A percentile compares a stretch with the other conserved stretches of the same genome.
phyloP scores from a whole-genome alignment of 2,113 vertebrate species.

The Thermophis baileyi region DNA sequence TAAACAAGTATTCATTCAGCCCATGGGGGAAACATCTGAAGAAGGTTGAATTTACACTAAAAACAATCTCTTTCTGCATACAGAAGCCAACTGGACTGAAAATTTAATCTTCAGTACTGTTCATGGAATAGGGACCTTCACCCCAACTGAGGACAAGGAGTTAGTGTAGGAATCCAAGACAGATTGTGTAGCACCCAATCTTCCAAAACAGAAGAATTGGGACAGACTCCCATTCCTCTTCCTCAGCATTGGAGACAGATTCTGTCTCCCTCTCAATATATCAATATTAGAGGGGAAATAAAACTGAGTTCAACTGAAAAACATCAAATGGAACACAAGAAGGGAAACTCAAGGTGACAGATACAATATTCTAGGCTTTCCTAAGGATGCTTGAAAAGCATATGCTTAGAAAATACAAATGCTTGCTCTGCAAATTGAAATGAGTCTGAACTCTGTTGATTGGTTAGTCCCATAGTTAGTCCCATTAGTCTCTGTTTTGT shows the following conservation, averaged over 20 bases:
- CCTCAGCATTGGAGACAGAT: background rate
- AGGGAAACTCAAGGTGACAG: background rate
- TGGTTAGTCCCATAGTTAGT: background rate
- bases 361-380: background rate
- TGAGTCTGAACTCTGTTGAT: background rate
- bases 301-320: background rate
- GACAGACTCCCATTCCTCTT: background rate
- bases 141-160: background rate
- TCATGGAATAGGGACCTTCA: background rate
- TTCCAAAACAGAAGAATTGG: background rate
- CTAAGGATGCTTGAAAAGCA: background rate
- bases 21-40: background rate
- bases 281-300: background rate
- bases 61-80: background rate
- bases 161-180: background rate
- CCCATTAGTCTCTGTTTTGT: background rate
- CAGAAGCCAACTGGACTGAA: background rate
- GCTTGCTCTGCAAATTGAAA: background rate
- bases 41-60: background rate
- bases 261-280: background rate
- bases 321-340: background rate
- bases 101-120: background rate
- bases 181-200: background rate
- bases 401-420: background rate
- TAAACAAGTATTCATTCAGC: background rate